Evolutionary conservation across 2,888 invertebrate species (phyloP).

Genomic region (Pterostichus madidus): DNA sequence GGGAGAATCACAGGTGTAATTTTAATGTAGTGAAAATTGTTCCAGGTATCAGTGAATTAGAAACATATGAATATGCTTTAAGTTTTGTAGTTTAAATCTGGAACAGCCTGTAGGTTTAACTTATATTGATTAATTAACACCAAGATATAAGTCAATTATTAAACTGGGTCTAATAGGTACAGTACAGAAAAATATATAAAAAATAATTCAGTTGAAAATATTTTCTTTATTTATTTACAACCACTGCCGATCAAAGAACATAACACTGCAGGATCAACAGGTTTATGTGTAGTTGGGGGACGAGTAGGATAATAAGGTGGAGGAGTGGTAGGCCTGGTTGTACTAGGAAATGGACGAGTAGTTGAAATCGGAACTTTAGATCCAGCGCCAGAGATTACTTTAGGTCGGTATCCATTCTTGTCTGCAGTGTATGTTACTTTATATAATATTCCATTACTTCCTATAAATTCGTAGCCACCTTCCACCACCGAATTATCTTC

Average conservation of each 20-base stretch:
- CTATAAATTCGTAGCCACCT: slow-evolving; percentile 5
- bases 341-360: background rate
- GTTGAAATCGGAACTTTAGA: background rate
- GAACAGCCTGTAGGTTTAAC: too few species aligned
- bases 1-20: too few species aligned
- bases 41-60: too few species aligned
- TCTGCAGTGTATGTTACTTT: background rate
- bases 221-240: background rate
- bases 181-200: too few species aligned
- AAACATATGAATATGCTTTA: too few species aligned
- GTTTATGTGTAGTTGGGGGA: background rate
- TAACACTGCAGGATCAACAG: background rate
- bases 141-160: too few species aligned
- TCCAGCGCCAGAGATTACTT: background rate
- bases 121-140: too few species aligned
- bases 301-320: background rate
- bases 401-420: background rate
- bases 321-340: background rate
- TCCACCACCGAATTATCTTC: background rate
- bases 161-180: too few species aligned
- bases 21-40: too few species aligned
- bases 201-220: background rate
- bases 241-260: slow-evolving; percentile 17
- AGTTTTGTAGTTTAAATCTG: too few species aligned
- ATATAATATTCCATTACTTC: background rate